phyloP scores from a whole-genome alignment of 2,113 vertebrate genomes.

The Aramus guarauna region DNA sequence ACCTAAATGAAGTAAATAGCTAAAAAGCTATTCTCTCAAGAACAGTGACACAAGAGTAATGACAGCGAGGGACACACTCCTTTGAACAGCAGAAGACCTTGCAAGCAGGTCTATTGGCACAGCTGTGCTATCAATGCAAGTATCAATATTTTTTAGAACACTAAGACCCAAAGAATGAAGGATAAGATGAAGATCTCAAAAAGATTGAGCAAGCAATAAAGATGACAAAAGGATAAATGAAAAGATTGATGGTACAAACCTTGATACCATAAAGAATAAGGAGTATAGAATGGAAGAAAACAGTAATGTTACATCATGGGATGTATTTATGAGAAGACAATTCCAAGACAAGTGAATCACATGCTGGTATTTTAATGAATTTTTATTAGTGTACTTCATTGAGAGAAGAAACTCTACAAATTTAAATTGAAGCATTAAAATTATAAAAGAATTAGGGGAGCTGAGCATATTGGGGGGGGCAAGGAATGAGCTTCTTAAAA shows the following conservation, averaged over 20 bases:
- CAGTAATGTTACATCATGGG: not conserved
- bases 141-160: not conserved
- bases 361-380: not conserved
- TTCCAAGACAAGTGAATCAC: not conserved
- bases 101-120: not conserved
- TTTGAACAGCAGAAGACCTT: not conserved
- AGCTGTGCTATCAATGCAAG: not conserved
- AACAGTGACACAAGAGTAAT: not conserved
- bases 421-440: not conserved
- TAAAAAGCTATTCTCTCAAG: not conserved
- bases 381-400: not conserved
- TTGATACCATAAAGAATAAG: not conserved
- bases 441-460: not conserved
- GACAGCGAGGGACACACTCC: not conserved
- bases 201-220: not conserved
- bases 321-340: not conserved
- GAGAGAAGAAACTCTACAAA: not conserved
- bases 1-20: not conserved
- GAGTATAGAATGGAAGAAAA: not conserved
- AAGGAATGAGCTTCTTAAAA: not conserved
- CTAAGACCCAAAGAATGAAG: not conserved
- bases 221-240: not conserved
- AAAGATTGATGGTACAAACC: not conserved
- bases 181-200: not conserved
- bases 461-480: fast-evolving